phyloP scores from a whole-genome alignment of 2,113 vertebrate genomes.

The Urocitellus parryii region DNA sequence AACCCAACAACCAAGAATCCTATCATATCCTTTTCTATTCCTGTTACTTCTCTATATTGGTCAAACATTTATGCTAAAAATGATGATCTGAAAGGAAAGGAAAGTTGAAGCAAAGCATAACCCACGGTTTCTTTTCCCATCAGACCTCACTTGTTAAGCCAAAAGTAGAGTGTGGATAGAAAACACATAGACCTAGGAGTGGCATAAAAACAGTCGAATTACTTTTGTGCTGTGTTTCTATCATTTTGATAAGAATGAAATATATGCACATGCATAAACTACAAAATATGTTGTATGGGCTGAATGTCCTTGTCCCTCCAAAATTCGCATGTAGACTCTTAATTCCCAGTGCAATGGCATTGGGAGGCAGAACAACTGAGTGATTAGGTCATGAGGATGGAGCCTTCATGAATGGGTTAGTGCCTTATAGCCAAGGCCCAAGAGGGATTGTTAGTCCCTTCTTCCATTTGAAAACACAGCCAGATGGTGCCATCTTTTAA shows the following conservation, averaged over 20 bases:
- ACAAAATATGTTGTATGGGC: background rate
- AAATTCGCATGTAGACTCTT: background rate
- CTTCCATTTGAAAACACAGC: background rate
- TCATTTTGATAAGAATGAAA: background rate
- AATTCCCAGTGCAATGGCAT: background rate
- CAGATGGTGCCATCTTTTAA: background rate
- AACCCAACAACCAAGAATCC: background rate
- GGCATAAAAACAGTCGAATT: background rate
- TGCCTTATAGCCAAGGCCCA: background rate
- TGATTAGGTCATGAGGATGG: background rate
- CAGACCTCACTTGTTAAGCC: background rate
- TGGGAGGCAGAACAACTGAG: background rate
- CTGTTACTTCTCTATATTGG: background rate
- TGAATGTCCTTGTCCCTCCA: background rate
- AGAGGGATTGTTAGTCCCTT: background rate
- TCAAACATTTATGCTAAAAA: background rate
- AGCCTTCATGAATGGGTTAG: background rate
- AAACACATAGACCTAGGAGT: background rate
- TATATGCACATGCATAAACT: background rate
- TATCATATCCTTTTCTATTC: background rate
- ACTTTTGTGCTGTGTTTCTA: background rate
- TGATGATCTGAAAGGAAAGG: background rate
- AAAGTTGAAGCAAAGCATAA: background rate
- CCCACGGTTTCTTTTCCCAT: background rate
- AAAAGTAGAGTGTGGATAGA: background rate